Percentiles rank a stretch among this genome's conserved stretches.
Evolutionary conservation across 2,888 invertebrate species (phyloP).

Genomic region (Diaphora mendica): DNA sequence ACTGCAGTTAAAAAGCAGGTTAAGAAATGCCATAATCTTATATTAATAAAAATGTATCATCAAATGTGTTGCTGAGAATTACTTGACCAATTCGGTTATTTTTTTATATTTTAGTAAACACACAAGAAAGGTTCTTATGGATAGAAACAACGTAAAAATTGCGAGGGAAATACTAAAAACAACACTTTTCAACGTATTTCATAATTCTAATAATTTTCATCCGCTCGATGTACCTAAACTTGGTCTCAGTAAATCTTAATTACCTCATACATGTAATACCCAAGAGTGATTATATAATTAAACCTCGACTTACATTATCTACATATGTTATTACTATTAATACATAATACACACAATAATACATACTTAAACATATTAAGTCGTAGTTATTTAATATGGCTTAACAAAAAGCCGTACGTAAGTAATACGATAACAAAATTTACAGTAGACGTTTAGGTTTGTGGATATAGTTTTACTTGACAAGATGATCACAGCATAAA

Average conservation of each 20-base stretch:
- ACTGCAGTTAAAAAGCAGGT: no score
- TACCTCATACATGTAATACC: background rate
- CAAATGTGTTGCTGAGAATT: no score
- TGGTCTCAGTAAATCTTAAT: background rate
- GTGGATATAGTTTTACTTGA: background rate
- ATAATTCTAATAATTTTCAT: background rate
- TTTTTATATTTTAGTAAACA: no score
- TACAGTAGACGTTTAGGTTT: background rate
- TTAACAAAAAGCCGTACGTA: background rate
- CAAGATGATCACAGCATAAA: background rate
- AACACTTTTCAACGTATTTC: background rate
- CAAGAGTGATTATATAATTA: conserved; percentile 1
- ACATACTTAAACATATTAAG: background rate
- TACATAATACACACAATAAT: no score
- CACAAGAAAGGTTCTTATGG: no score
- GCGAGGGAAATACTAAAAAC: no score
- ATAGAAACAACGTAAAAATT: no score
- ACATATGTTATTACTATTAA: no score
- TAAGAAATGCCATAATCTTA: no score
- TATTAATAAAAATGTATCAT: no score
- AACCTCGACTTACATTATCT: background rate
- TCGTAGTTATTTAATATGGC: background rate
- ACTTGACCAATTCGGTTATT: no score
- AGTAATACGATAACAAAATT: background rate
- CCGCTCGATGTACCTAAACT: background rate